phyloP scores from a whole-genome alignment of 2,113 vertebrate species.

The Lagopus muta region DNA sequence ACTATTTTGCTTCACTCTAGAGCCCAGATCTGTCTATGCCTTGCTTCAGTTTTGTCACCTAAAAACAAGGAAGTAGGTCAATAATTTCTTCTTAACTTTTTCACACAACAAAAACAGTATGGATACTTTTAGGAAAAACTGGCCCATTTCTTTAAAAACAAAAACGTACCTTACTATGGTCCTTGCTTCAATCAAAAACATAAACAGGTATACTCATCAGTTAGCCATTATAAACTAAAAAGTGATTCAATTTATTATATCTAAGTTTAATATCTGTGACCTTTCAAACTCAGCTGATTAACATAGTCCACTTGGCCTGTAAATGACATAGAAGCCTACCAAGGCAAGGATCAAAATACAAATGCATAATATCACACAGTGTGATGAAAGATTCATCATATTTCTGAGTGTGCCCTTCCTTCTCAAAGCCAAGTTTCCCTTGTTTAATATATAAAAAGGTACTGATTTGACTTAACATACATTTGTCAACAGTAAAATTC shows the following conservation, averaged over 20 bases:
- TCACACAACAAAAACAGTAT: rapidly evolving
- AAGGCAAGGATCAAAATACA: neutral
- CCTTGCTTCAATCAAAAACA: neutral
- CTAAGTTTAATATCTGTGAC: neutral
- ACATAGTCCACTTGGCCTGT: neutral
- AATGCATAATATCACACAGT: neutral
- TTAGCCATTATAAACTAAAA: neutral
- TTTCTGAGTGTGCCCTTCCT: neutral
- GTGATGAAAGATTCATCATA: neutral
- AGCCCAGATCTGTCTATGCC: neutral
- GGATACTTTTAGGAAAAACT: neutral
- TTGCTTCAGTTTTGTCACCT: neutral
- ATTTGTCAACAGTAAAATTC: neutral
- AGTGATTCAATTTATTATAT: neutral
- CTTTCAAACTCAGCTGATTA: neutral
- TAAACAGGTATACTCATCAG: neutral
- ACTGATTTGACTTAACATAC: neutral
- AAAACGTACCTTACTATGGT: neutral
- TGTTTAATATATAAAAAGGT: neutral
- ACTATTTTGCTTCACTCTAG: neutral
- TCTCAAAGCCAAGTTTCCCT: neutral
- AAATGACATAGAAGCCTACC: neutral
- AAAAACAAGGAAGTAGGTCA: neutral
- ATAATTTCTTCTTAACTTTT: neutral
- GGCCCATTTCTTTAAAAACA: neutral